Evolutionary conservation across 2,113 vertebrate species (phyloP), one percentile per base, ranked within the genome.

Genomic region (Gallinago jamesoni): DNA sequence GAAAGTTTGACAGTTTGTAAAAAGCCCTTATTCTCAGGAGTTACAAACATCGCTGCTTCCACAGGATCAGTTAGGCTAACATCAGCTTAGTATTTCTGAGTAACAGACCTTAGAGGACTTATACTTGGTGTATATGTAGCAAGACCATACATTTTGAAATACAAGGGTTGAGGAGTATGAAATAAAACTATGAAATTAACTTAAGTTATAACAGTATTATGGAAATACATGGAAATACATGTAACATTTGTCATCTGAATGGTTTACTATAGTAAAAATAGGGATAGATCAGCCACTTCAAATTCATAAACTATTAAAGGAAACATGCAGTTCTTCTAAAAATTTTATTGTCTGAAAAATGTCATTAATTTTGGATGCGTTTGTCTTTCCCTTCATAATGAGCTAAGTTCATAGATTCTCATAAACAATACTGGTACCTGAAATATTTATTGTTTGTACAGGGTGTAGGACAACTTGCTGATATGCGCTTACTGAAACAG

Each of bases 11-110:
- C 28, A 15, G 72, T 57, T 84, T 77, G 86, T 73, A 86, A 47
- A 89, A 85, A 75, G 50, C 55, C 76, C 70, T 67, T 72, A 73
- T 88, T 91, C 88, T 93, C 91, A 59, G 77, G 76, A 86, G 93
- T 56, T 88, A 43, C 50, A 84, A 64, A 67, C 90, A 47, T 67
- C 3, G 0, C 92, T 86, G 88, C 88, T 87, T 76, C 76, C 79
- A 15, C 90, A 57, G 88, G 84, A 88, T 96, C 93, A 88, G 84
- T 92, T 93, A 89, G 91, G 94, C 83, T 59, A 59, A 72, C 84
- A 91, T 47, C 87, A 92, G 84, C 66, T 85, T 79, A 66, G 70
- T 10, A 2, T 16, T 90, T 93, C 21, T 1, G 87, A 95, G 72
- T 64, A 94, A 35, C 85, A 60, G 59, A 84, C 86, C 84, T 86